Evolutionary conservation across 2,797 vertebrate genomes (phyloP), one percentile per base, ranked within the genome.

Genomic region (Nasua narica): DNA sequence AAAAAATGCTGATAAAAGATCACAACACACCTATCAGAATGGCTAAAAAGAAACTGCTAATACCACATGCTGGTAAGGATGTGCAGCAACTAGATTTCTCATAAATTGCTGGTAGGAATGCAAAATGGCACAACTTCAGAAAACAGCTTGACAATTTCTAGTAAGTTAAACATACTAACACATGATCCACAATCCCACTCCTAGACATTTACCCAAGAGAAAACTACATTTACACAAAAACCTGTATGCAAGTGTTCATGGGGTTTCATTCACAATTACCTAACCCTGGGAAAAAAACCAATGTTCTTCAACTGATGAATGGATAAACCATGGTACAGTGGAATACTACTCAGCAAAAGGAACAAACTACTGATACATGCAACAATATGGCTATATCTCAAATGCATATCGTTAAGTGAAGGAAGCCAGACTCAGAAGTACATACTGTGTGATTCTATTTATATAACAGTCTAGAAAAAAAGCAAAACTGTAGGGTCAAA

Each of bases 101-200:
- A 37, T 56, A 82, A 95, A 87, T 37, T 87, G 40, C 32, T 82
- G 14, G 0, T 29, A 40, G 46, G 19, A 89, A 94, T 12, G 40
- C 14, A 74, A 74, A 84, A 88, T 18, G 11, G 48, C 23, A 40
- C 40, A 88, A 82, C 62, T 62, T 52, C 32, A 37, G 46, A 62
- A 96, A 96, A 87, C n/a, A 84, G 76, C 62, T 46, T 85, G 32
- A 81, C 37, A 76, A 67, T 81, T 79, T 86, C 79, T 86, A 84
- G 1, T 32, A 78, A 78, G 76, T 82, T 84, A 78, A 62, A 90
- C 7, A 84, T 29, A 70, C 8, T n/a, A 78, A n/a, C 40, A 96
- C 23, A 60, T 50, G 50, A 83, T 62, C 70, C 27, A 82, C 6
- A 77, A 90, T 32, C 16, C 46, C n/a, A 77, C 19, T 72, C 32